A percentile compares a stretch with the other conserved stretches of the same genome.
phyloP scores from a whole-genome alignment of 2,888 invertebrate genomes.

The Sepiola atlantica region DNA sequence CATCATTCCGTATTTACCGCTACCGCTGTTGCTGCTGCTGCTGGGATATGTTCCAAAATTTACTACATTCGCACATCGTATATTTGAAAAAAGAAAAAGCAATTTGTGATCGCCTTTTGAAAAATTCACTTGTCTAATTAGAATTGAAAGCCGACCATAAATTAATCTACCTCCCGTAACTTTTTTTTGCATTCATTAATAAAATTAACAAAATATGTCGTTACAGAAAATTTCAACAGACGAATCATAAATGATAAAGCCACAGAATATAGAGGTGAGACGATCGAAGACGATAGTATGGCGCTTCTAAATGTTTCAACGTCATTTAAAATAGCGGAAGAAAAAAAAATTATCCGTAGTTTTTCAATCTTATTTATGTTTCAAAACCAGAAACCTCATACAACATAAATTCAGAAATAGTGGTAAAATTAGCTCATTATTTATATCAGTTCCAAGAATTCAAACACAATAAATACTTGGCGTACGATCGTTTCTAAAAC shows the following conservation, averaged over 20 bases:
- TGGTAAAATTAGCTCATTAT: no score
- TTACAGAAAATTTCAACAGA: not conserved
- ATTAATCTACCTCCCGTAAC: not conserved
- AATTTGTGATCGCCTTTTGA: not conserved
- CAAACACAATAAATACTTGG: no score
- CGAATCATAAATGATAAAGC: not conserved
- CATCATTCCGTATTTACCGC: not conserved
- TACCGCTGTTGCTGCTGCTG: not conserved
- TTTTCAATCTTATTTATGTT: not conserved
- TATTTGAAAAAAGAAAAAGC: conserved; percentile 12
- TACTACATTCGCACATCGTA: not conserved
- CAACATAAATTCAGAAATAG: no score
- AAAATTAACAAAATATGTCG: not conserved
- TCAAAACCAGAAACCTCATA: no score
- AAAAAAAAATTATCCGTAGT: not conserved
- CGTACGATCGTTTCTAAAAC: no score
- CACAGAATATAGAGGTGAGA: not conserved
- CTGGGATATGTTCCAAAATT: not conserved
- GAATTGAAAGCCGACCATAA: not conserved
- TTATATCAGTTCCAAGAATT: no score
- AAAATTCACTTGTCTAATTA: not conserved
- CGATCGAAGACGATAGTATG: not conserved
- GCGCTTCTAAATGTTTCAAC: not conserved
- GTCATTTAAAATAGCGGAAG: not conserved
- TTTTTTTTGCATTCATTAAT: not conserved